A percentile compares a stretch with the other conserved stretches of the same genome.
phyloP scores from a whole-genome alignment of 2,113 vertebrate species.

The Trichomycterus rosablanca region DNA sequence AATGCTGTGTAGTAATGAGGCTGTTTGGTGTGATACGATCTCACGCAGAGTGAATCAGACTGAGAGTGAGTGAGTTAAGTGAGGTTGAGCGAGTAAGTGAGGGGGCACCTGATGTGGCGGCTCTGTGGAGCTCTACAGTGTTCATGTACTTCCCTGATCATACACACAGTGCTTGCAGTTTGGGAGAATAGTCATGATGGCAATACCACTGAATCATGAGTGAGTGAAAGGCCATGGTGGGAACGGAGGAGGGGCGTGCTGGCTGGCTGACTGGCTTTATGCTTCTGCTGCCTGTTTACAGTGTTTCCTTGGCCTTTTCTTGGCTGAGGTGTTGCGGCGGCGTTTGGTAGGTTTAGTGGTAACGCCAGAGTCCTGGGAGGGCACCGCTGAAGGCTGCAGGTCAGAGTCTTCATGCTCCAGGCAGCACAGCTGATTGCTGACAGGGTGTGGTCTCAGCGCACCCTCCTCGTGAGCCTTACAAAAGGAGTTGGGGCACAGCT shows the following conservation, averaged over 20 bases:
- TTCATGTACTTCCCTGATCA: constrained; percentile 48
- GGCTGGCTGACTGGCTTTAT: constrained; percentile 35
- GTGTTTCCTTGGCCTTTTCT: constrained; percentile 30
- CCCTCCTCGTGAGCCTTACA: constrained; percentile 90
- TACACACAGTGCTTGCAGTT: constrained; percentile 53
- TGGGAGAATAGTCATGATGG: constrained; percentile 38
- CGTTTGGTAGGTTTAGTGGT: constrained; percentile 27
- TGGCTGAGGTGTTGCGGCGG: constrained; percentile 17
- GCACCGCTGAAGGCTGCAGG: constrained; percentile 51
- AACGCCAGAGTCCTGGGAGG: background rate
- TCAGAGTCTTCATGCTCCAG: constrained; percentile 82
- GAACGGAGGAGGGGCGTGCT: constrained; percentile 40
- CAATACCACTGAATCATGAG: constrained; percentile 33
- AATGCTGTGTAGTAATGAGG: constrained; percentile 64
- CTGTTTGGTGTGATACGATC: constrained; percentile 56
- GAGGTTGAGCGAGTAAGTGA: constrained; percentile 17
- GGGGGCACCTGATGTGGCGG: constrained; percentile 53
- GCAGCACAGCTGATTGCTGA: constrained; percentile 79
- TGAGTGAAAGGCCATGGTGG: constrained; percentile 29
- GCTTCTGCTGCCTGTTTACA: constrained; percentile 43
- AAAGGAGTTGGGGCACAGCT: constrained; percentile 95
- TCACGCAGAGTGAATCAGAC: constrained; percentile 8
- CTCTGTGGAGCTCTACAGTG: constrained; percentile 70
- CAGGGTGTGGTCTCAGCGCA: constrained; percentile 64
- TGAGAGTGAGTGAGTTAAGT: background rate